Evolutionary conservation across 1,140 invertebrate genomes (phyloP).

Genomic region (Ditylenchus dipsaci): DNA sequence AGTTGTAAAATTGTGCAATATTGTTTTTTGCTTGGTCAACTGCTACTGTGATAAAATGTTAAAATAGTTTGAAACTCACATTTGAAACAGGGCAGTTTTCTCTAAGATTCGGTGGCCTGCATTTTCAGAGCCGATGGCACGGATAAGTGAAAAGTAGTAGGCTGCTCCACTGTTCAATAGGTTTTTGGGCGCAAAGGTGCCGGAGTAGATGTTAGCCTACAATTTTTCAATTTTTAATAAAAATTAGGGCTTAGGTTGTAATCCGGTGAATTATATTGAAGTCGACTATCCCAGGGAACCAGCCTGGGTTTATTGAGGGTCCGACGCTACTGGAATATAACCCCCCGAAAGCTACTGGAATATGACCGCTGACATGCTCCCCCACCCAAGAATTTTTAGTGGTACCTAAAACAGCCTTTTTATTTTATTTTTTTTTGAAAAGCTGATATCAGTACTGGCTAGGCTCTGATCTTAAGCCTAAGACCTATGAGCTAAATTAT

Average conservation of each 20-base stretch:
- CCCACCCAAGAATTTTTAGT: too few species aligned
- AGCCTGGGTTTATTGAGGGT: too few species aligned
- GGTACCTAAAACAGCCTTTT: too few species aligned
- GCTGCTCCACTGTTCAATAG: constrained; percentile 14
- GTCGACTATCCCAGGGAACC: too few species aligned
- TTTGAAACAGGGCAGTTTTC: constrained; percentile 21
- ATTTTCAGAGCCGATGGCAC: constrained; percentile 5
- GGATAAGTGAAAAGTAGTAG: constrained; percentile 24
- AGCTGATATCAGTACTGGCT: too few species aligned
- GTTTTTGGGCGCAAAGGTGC: constrained; percentile 23
- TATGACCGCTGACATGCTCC: too few species aligned
- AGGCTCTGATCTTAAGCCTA: too few species aligned
- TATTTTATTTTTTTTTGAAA: too few species aligned
- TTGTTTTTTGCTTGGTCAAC: not conserved
- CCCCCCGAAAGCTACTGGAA: too few species aligned
- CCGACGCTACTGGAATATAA: too few species aligned
- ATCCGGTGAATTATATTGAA: not conserved
- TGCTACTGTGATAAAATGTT: not conserved
- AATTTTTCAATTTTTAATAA: constrained; percentile 2
- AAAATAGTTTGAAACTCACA: constrained; percentile 22
- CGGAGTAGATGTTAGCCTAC: constrained; percentile 14
- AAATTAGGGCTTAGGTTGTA: too few species aligned
- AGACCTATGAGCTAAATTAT: too few species aligned
- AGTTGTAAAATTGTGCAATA: not conserved
- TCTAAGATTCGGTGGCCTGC: constrained; percentile 11